Percentiles rank a stretch among this genome's conserved stretches.
Conservation (phyloP, 2,888 invertebrate genomes). For the Macroteleia sp. region DNA sequence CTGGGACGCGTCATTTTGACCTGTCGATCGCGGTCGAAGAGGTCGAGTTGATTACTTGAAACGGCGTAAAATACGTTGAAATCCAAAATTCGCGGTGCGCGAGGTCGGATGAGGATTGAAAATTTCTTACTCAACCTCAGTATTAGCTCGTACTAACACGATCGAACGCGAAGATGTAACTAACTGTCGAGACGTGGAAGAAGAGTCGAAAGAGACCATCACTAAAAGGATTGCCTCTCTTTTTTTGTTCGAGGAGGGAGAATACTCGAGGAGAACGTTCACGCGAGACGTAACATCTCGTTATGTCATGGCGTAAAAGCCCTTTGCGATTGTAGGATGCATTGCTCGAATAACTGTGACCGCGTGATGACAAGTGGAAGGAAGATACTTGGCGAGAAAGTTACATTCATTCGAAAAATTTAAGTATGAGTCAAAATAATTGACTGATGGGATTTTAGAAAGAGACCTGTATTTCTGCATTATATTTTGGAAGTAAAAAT, state of each 20-base stretch:
- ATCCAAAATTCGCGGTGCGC: conserved; percentile 54
- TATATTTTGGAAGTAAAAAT: too few species aligned
- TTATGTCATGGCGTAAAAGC: conserved; percentile 66
- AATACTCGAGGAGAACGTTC: conserved; percentile 63
- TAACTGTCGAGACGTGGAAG: conserved; percentile 77
- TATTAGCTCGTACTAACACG: conserved; percentile 74
- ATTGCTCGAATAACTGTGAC: conserved; percentile 61
- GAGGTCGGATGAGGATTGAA: conserved; percentile 23
- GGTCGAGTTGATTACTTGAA: too few species aligned
- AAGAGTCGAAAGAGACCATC: conserved; percentile 68
- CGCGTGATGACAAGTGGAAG: conserved; percentile 50
- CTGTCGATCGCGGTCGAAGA: not conserved
- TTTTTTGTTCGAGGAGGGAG: conserved; percentile 59
- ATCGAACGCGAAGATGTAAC: conserved; percentile 78
- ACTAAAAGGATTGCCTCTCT: conserved; percentile 60
- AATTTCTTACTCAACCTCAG: conserved; percentile 16
- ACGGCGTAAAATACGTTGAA: too few species aligned
- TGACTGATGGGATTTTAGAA: too few species aligned
- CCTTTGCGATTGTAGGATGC: conserved; percentile 60
- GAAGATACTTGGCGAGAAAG: conserved; percentile 50
- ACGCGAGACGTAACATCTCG: conserved; percentile 65
- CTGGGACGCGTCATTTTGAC: conserved; percentile 55
- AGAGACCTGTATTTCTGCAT: too few species aligned
- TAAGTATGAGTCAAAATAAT: conserved; percentile 7
- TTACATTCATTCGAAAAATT: conserved; percentile 11